These are phyloP conservation scores for Melanotaenia trifasciata DNA, from an alignment of 2,797 vertebrate genomes.

Conservation along the genomic window DNA sequence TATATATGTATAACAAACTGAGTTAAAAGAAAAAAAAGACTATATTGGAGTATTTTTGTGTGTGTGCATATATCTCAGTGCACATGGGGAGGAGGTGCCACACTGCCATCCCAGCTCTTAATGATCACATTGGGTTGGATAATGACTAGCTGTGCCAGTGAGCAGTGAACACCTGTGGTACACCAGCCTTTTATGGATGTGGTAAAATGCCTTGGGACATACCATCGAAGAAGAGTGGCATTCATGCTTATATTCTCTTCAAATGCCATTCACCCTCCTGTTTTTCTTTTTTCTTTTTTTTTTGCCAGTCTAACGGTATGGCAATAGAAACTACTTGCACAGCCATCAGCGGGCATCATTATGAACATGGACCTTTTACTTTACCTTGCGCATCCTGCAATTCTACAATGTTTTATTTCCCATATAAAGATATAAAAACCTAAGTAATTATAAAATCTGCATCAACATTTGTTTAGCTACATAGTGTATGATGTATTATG, in stretches of 20 bases:
- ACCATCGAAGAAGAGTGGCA: slow-evolving; percentile 58
- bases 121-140: slow-evolving; percentile 80
- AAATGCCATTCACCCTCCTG: slow-evolving; percentile 4
- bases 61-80: slow-evolving; percentile 32
- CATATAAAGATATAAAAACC: not conserved
- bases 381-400: not conserved
- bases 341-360: slow-evolving; percentile 22
- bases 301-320: slow-evolving; percentile 10
- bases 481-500: slow-evolving; percentile 9
- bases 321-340: slow-evolving; percentile 10
- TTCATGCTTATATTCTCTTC: slow-evolving; percentile 36
- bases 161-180: slow-evolving; percentile 78
- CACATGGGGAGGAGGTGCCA: slow-evolving; percentile 57
- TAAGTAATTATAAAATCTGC: slow-evolving; percentile 5
- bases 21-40: not conserved
- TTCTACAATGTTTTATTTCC: slow-evolving; percentile 17
- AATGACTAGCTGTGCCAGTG: slow-evolving; percentile 73
- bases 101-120: slow-evolving; percentile 69
- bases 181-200: slow-evolving; percentile 68
- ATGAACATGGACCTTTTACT: slow-evolving; percentile 14
- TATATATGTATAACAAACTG: not conserved
- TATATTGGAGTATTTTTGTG: slow-evolving; percentile 27
- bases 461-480: slow-evolving; percentile 2
- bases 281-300: not conserved
- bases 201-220: slow-evolving; percentile 64